Percentiles rank a stretch among this genome's conserved stretches.
phyloP scores from a whole-genome alignment of 2,113 vertebrate species.

The Vombatus ursinus region DNA sequence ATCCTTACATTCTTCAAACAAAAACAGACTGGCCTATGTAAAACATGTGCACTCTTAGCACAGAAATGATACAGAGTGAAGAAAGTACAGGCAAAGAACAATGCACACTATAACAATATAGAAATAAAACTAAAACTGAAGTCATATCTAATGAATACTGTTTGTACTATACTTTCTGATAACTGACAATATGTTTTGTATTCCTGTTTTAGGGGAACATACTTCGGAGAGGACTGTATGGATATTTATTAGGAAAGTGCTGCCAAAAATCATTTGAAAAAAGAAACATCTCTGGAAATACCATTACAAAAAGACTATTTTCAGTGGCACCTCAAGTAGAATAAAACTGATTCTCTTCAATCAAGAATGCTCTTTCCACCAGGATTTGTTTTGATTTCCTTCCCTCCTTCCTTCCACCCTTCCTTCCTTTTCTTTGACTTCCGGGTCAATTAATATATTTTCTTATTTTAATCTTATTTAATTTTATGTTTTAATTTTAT shows the following conservation, averaged over 20 bases:
- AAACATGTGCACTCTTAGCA: background rate
- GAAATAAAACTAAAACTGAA: background rate
- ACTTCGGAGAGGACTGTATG: background rate
- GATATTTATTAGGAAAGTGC: background rate
- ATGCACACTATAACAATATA: background rate
- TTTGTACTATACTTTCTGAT: background rate
- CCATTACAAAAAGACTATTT: too few relatives aligned
- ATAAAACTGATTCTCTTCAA: background rate
- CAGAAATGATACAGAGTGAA: background rate
- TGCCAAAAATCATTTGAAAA: background rate
- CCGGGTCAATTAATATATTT: background rate
- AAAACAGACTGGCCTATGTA: background rate
- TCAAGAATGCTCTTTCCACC: background rate
- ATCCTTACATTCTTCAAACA: background rate
- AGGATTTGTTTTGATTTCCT: background rate
- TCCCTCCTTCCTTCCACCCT: background rate
- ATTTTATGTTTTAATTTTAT: background rate
- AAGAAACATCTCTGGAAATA: background rate
- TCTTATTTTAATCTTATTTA: background rate
- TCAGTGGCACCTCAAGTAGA: background rate
- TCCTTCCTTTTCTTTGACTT: background rate
- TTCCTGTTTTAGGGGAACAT: background rate
- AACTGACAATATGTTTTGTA: background rate
- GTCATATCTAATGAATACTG: background rate
- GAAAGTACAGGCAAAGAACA: background rate